These are phyloP conservation scores for Alcedo atthis DNA, from an alignment of 2,797 vertebrate species.

Conservation along the genomic window DNA sequence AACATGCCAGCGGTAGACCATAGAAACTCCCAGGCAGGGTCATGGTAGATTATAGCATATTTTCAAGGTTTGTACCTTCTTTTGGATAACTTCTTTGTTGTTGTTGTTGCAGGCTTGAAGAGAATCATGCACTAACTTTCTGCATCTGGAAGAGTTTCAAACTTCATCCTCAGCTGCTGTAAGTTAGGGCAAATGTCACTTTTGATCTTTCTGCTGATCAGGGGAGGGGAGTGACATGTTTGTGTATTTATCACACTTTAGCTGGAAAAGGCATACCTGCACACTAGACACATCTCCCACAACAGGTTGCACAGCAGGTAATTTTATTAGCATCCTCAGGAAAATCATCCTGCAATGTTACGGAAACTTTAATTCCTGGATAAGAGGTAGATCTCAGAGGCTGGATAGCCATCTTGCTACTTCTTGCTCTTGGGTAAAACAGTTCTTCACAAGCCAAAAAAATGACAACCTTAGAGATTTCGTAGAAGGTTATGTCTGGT, in stretches of 20 bases:
- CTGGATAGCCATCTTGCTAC: background rate
- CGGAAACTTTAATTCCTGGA: background rate
- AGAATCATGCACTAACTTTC: background rate
- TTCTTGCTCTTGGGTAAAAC: background rate
- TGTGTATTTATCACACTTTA: background rate
- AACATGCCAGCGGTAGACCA: background rate
- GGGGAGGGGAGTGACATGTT: background rate
- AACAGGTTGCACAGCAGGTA: background rate
- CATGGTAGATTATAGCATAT: background rate
- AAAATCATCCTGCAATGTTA: background rate
- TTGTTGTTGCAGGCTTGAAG: background rate
- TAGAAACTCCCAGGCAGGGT: background rate
- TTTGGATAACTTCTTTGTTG: background rate
- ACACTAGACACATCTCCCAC: background rate
- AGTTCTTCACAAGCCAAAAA: background rate
- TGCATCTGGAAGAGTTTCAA: background rate
- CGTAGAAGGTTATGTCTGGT: background rate
- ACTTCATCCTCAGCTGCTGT: background rate
- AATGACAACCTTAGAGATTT: background rate
- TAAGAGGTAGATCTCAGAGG: background rate
- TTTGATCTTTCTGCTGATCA: background rate
- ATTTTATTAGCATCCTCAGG: background rate
- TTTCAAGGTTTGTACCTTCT: background rate
- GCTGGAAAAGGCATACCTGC: background rate
- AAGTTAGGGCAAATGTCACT: background rate